phyloP scores from a whole-genome alignment of 2,797 vertebrate genomes.

The Myotis pilosus region DNA sequence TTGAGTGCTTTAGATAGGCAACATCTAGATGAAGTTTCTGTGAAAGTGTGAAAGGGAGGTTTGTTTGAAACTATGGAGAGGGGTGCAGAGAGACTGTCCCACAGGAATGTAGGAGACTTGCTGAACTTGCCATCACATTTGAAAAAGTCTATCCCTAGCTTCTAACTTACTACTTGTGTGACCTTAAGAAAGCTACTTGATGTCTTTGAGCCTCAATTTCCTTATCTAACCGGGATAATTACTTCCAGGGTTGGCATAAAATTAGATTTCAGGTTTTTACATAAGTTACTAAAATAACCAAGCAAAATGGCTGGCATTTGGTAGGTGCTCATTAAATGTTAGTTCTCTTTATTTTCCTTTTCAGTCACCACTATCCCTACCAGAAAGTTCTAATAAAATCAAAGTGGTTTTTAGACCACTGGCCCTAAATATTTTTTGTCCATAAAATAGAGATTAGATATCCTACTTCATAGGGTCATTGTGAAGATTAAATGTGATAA shows the following conservation, averaged over 20 bases:
- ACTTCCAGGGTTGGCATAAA: not conserved
- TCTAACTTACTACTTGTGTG: not conserved
- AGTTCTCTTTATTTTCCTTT: slow-evolving; percentile 37
- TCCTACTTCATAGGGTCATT: not conserved
- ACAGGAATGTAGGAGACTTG: not conserved
- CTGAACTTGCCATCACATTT: not conserved
- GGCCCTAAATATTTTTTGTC: not conserved
- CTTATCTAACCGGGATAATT: not conserved
- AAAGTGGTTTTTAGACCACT: not conserved
- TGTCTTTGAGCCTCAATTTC: not conserved
- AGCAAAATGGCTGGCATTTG: not conserved
- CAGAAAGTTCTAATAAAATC: slow-evolving; percentile 25
- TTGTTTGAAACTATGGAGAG: slow-evolving; percentile 15
- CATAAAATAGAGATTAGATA: not conserved
- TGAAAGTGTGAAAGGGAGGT: slow-evolving; percentile 38
- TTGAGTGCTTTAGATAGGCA: slow-evolving; percentile 3
- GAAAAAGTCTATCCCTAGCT: not conserved
- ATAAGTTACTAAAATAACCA: slow-evolving; percentile 23
- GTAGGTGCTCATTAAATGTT: not conserved
- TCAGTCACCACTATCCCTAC: not conserved
- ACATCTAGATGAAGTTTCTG: slow-evolving; percentile 13
- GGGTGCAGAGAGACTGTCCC: not conserved
- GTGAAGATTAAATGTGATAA: not conserved
- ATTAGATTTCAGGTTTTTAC: slow-evolving; percentile 24
- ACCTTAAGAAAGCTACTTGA: not conserved